These are phyloP conservation scores for Erebia palarica DNA, from an alignment of 2,888 invertebrate species.

Conservation along the genomic window DNA sequence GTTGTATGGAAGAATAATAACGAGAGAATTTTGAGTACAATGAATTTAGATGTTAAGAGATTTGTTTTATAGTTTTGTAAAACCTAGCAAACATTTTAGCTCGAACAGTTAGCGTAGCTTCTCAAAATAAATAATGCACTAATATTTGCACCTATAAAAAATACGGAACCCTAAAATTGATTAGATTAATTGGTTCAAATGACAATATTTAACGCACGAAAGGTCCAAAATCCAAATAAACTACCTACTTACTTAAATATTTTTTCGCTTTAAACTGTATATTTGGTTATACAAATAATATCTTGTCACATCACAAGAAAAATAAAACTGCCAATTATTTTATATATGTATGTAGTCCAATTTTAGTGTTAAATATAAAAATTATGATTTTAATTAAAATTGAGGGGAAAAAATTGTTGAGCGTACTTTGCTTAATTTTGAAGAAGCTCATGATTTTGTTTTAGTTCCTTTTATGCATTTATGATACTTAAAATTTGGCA, in stretches of 20 bases:
- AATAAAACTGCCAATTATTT: slow-evolving; percentile 31
- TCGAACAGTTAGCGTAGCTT: neutral
- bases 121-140: neutral
- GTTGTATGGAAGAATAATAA: slow-evolving; percentile 23
- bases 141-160: neutral
- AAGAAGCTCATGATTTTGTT: slow-evolving; percentile 7
- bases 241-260: neutral
- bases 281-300: neutral
- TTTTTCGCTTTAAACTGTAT: neutral
- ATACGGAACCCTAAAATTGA: neutral
- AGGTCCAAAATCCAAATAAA: neutral
- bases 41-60: slow-evolving; percentile 24
- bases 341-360: slow-evolving; percentile 4
- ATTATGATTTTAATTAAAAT: too few species aligned
- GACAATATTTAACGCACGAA: neutral
- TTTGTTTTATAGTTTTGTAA: slow-evolving; percentile 25
- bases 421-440: neutral
- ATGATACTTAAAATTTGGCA: slow-evolving; percentile 44
- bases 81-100: neutral
- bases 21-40: slow-evolving; percentile 32
- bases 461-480: slow-evolving; percentile 38
- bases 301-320: slow-evolving; percentile 30
- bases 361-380: neutral
- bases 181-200: neutral
- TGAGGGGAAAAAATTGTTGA: neutral